Evolutionary conservation across 2,113 vertebrate genomes (phyloP).

Genomic region (Orientallactaga bullata): DNA sequence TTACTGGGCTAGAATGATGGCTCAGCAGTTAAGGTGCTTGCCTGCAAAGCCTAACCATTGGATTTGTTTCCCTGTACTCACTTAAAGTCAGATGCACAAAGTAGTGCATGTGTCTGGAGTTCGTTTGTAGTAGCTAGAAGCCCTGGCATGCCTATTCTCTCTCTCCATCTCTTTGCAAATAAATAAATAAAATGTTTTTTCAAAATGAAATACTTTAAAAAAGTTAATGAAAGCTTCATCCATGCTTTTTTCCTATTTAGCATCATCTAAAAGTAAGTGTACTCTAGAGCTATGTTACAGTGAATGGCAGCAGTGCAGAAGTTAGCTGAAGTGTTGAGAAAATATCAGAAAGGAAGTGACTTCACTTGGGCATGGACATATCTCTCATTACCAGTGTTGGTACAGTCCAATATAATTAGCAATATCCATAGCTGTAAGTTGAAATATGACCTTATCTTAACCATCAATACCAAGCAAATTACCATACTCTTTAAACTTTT

Average conservation of each 20-base stretch:
- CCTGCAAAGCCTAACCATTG: too few species aligned
- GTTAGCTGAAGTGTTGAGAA: slow-evolving; percentile 6
- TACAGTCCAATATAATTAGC: not conserved
- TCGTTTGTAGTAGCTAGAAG: too few species aligned
- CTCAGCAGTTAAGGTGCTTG: too few species aligned
- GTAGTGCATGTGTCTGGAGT: too few species aligned
- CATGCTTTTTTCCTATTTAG: not conserved
- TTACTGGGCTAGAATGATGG: too few species aligned
- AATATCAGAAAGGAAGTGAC: not conserved
- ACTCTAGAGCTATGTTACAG: not conserved
- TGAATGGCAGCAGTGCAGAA: not conserved
- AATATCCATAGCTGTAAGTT: not conserved
- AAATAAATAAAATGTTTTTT: too few species aligned
- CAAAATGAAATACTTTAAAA: too few species aligned
- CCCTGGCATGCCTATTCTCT: too few species aligned
- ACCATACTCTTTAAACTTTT: not conserved
- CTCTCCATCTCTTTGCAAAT: too few species aligned
- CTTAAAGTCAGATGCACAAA: too few species aligned
- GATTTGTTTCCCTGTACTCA: too few species aligned
- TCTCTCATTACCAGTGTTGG: not conserved
- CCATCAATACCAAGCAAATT: not conserved
- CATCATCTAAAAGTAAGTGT: not conserved
- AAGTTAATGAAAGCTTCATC: not conserved
- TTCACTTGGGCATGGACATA: not conserved
- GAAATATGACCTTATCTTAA: not conserved